Base-by-base conservation (phyloP, 2,888 invertebrate genomes). In the Luperina nickerlii region DNA sequence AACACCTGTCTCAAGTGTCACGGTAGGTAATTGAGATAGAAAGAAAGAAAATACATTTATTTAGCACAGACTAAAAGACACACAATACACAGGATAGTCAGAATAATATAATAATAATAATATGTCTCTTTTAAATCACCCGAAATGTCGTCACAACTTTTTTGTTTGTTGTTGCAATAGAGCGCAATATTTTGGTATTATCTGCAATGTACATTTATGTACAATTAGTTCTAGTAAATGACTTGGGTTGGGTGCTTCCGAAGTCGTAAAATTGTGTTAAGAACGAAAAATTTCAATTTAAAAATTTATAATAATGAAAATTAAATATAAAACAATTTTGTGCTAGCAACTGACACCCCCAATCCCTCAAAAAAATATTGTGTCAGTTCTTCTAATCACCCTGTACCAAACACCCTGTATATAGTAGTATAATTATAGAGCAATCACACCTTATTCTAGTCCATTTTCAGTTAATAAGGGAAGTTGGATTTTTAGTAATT, bases 401-500 rank as follows among this genome's bases (percentile, higher is more conserved):
- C 6, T 51, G 18, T 51, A 51, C 18, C 7, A 18, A 18, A 18
- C 51, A 18, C 0, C 2, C 51, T 20, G 20, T 54, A 54, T 51
- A 18, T 54, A 54, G 51, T 51, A 54, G 24, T 27, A 15, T 27
- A 48, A 51, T 51, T 42, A 63, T 13, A 13, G 27, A 63, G 20
- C 54, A 65, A 54, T 63, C 45, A 62, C 62, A 32, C 8, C 27
- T n/a, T 7, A 7, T 76, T 42, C 20, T 67, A 51, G 13, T n/a
- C 0, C 1, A 54, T 69, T 45, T 20, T 63, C 15, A 66, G 6
- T 18, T 42, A 70, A 57, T 54, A 65, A 51, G 51, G 18, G n/a
- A 72, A 68, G 32, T 60, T 20, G 48, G 0, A 32, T 32, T 80
- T 68, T 84, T 71, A 54, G 68, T 80, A n/a, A 76, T 69, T 72